phyloP scores from a whole-genome alignment of 2,888 invertebrate species.

The Pammene fasciana region DNA sequence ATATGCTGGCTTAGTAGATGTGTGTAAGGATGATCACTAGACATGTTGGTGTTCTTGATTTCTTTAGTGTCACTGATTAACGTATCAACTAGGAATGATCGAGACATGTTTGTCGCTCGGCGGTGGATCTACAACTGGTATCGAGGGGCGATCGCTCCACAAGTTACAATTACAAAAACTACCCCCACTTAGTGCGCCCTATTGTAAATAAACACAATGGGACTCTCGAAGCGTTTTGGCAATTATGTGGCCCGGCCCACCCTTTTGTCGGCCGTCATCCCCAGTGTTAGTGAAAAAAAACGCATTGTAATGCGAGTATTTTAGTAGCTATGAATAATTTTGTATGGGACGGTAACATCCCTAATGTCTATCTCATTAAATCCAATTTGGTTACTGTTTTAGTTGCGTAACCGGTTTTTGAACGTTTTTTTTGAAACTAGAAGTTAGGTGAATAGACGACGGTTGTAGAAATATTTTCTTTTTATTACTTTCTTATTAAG shows the following conservation, averaged over 20 bases:
- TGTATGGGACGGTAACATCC: slow-evolving; percentile 78
- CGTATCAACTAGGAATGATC: slow-evolving; percentile 92
- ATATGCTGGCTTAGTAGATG: slow-evolving; percentile 67
- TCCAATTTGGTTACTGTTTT: slow-evolving; percentile 78
- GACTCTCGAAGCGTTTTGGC: slow-evolving; percentile 82
- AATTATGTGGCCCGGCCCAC: slow-evolving; percentile 82
- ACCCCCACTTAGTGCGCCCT: slow-evolving; percentile 81
- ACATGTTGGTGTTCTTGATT: slow-evolving; percentile 65
- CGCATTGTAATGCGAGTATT: slow-evolving; percentile 75
- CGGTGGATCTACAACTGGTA: slow-evolving; percentile 67
- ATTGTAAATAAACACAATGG: slow-evolving; percentile 81
- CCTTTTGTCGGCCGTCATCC: slow-evolving; percentile 81
- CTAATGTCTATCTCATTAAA: slow-evolving; percentile 81
- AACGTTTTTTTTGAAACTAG: slow-evolving; percentile 14
- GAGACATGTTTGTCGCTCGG: slow-evolving; percentile 84
- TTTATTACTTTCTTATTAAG: not conserved
- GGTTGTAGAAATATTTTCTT: slow-evolving; percentile 1
- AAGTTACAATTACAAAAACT: slow-evolving; percentile 83
- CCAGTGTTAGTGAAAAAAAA: slow-evolving; percentile 68
- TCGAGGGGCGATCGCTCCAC: slow-evolving; percentile 62
- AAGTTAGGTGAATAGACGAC: slow-evolving; percentile 16
- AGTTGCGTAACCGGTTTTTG: slow-evolving; percentile 56
- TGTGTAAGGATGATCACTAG: slow-evolving; percentile 73
- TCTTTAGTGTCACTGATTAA: slow-evolving; percentile 87
- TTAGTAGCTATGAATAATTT: slow-evolving; percentile 83